phyloP scores from a whole-genome alignment of 2,888 invertebrate genomes.

The Pseudeuparius sepicola region DNA sequence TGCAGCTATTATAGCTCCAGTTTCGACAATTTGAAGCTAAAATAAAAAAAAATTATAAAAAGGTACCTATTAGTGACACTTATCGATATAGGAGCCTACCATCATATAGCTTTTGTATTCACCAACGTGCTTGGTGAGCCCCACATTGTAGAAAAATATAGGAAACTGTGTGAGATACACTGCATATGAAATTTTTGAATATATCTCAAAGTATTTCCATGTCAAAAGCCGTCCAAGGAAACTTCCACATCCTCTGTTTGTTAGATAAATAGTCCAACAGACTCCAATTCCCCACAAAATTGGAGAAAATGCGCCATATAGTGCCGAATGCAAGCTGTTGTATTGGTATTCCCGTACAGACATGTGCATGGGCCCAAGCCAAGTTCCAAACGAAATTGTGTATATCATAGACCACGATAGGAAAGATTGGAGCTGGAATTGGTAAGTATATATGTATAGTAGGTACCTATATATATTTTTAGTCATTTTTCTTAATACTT shows the following conservation, averaged over 20 bases:
- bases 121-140: slow-evolving; percentile 42
- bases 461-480: too few species aligned
- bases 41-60: slow-evolving; percentile 25
- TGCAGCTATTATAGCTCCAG: slow-evolving; percentile 38
- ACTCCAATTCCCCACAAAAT: slow-evolving; percentile 48
- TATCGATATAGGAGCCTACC: slow-evolving; percentile 36
- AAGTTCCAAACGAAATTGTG: slow-evolving; percentile 37
- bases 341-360: slow-evolving; percentile 43
- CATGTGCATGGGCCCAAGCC: slow-evolving; percentile 46
- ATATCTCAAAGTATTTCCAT: slow-evolving; percentile 45
- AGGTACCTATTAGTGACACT: background rate
- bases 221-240: slow-evolving; percentile 43
- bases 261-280: slow-evolving; percentile 44
- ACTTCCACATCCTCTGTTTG: slow-evolving; percentile 46
- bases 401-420: slow-evolving; percentile 40
- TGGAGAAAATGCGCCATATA: slow-evolving; percentile 48
- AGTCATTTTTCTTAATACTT: too few species aligned
- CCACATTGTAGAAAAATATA: slow-evolving; percentile 55
- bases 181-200: slow-evolving; percentile 50
- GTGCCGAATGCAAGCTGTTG: slow-evolving; percentile 42
- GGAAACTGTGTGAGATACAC: slow-evolving; percentile 55
- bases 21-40: slow-evolving; percentile 45
- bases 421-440: slow-evolving; percentile 38
- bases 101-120: slow-evolving; percentile 43
- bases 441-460: too few species aligned